Base-by-base conservation (phyloP, 2,888 invertebrate species). In the Oasisia sp. region DNA sequence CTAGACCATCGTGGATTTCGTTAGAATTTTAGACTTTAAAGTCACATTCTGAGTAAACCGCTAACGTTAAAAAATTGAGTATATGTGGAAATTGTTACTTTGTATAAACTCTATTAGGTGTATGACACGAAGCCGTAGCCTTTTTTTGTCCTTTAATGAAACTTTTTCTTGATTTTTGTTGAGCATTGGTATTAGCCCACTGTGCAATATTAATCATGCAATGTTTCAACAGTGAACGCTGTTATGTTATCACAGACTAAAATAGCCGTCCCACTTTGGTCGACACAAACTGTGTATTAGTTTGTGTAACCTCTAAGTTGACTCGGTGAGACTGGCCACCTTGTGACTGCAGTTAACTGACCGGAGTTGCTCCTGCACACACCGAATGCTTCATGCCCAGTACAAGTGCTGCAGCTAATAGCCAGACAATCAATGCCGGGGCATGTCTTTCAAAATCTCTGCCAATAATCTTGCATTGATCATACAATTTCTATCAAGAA, bases 361-460 rank as follows among this genome's bases (percentile, higher is more conserved):
- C 74, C 74, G 74, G 74, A 74, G 27, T 74, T 74, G 74, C 74
- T 74, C n/a, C 7, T 7, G 19, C 19, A 7, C 27, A 7, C 74
- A 7, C 7, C 38, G 38, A 38, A 1, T 38, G 14, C 74, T 19
- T 74, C 74, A 74, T 74, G 27, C 27, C 27, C 27, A 27, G 19
- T 74, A 19, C 74, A 74, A 74, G 74, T 14, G 27, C 5, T 74
- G 74, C 74, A 74, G 74, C 74, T 74, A 74, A 27, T 74, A 74
- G 74, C 74, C 74, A 27, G 74, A 74, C 27, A 74, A 74, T 74
- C 74, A 74, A 74, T 74, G 74, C 74, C 0, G 5, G 19, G 7
- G n/a, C 74, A 74, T 74, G 74, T 74, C 74, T 74, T 74, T 74
- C 74, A 74, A 74, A 74, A 74, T 74, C 74, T 74, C 74, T 74